These are phyloP conservation scores for Zaprionus nigranus DNA, from an alignment of 1,140 invertebrate genomes.

Conservation along the genomic window DNA sequence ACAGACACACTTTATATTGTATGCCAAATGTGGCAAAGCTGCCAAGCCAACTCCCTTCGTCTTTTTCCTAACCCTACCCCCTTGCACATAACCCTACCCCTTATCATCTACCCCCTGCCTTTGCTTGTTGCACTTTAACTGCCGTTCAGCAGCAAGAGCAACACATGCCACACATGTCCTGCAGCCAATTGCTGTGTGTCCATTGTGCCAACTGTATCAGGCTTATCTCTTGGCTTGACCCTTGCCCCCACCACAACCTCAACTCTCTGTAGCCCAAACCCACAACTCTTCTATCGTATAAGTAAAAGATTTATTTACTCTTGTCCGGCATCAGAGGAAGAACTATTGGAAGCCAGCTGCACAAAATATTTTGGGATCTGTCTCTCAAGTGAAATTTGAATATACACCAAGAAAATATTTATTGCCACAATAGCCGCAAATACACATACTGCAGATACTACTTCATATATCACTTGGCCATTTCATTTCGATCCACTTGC, in stretches of 20 bases:
- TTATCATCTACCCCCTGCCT: background rate
- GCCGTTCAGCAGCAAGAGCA: conserved; percentile 19
- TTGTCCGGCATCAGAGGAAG: conserved; percentile 37
- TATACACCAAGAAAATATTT: conserved; percentile 33
- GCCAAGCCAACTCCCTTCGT: background rate
- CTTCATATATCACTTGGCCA: conserved; percentile 34
- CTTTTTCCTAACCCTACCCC: background rate
- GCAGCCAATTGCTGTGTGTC: conserved; percentile 56
- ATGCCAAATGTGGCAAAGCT: conserved; percentile 54
- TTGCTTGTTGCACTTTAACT: conserved; percentile 49
- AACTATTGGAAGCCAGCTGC: conserved; percentile 19
- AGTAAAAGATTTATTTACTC: conserved; percentile 56
- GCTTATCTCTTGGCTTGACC: conserved; percentile 54
- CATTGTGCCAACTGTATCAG: conserved; percentile 30
- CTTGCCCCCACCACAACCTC: conserved; percentile 33
- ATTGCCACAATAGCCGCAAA: conserved; percentile 62
- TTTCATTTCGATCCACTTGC: conserved; percentile 39
- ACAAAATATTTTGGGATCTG: conserved; percentile 14
- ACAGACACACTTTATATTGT: conserved; percentile 62
- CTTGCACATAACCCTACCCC: background rate
- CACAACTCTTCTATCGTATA: conserved; percentile 10
- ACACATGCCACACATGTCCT: conserved; percentile 34
- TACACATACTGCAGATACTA: background rate
- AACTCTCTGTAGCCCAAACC: background rate
- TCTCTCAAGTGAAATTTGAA: conserved; percentile 56